Percentiles rank a stretch among this genome's conserved stretches.
phyloP scores from a whole-genome alignment of 1,140 invertebrate species.

The Cydia amplana region DNA sequence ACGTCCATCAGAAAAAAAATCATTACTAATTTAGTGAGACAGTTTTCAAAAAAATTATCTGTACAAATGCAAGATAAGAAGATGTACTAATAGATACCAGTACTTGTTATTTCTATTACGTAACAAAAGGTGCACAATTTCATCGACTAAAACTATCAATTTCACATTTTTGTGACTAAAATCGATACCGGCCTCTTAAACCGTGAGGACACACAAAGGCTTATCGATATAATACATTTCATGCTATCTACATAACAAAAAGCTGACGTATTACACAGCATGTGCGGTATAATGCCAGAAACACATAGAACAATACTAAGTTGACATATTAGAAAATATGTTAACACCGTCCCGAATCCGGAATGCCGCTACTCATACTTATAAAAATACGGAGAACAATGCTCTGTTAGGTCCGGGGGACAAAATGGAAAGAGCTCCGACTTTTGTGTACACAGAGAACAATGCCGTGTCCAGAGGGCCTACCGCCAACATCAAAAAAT shows the following conservation, averaged over 20 bases:
- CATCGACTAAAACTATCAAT: too few species aligned
- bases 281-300: background rate
- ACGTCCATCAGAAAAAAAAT: too few species aligned
- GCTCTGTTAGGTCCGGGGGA: conserved; percentile 15
- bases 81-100: too few species aligned
- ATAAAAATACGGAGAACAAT: conserved; percentile 30
- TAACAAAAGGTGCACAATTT: too few species aligned
- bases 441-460: conserved; percentile 11
- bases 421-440: conserved; percentile 15
- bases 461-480: background rate
- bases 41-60: too few species aligned
- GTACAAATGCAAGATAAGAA: too few species aligned
- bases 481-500: too few species aligned
- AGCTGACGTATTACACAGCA: background rate
- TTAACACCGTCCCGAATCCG: conserved; percentile 24
- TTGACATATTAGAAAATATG: conserved; percentile 32
- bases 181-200: too few species aligned
- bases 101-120: too few species aligned
- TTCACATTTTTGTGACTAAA: too few species aligned
- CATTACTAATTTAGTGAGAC: too few species aligned
- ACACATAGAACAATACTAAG: conserved; percentile 8
- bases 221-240: background rate
- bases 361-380: conserved; percentile 25
- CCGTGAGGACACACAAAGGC: background rate
- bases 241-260: conserved; percentile 20